Base-by-base conservation (phyloP, 2,113 vertebrate genomes). In the Sisor rabdophorus region DNA sequence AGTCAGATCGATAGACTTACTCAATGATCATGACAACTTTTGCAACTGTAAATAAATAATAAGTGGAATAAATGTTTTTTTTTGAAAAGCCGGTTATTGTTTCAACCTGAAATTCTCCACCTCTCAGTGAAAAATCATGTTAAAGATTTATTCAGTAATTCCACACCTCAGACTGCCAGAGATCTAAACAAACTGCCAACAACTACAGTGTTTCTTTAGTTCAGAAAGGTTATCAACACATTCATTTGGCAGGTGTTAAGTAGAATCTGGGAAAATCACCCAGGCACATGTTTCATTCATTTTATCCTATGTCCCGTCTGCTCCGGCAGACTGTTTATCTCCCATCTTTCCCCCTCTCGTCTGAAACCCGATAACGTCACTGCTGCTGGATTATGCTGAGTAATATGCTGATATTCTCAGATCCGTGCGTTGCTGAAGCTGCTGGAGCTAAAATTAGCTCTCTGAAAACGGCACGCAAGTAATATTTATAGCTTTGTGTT, bases 361-460 rank as follows among this genome's bases (percentile, higher is more conserved):
- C 30, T 52, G 22, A 73, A 79, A 79, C n/a, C 48, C 55, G 73
- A 76, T 68, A 71, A 73, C 68, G 76, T 73, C 69, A 24, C 68
- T 60, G 32, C 58, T 61, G 68, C 69, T 11, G 73, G 72, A 72
- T 71, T 78, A 78, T 54, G 47, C 30, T 50, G 44, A 63, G 44
- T 61, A 78, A 78, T 70, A 60, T 59, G 75, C 68, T 58, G 56
- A 76, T 76, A 52, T 26, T 44, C 54, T 67, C 50, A 77, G 52
- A 76, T 71, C 50, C 77, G 75, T 50, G 24, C 50, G 60, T 61
- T 72, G 54, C 53, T 65, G 70, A 74, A 72, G 74, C 77, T 61
- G 67, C 73, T 60, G 58, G 59, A 40, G n/a, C 81, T 79, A 76
- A 79, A 76, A 53, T 82, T 63, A 76, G 68, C 32, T 12, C 61